These are phyloP conservation scores for Leucoraja erinaceus DNA, from an alignment of 2,113 vertebrate genomes.

Conservation along the genomic window DNA sequence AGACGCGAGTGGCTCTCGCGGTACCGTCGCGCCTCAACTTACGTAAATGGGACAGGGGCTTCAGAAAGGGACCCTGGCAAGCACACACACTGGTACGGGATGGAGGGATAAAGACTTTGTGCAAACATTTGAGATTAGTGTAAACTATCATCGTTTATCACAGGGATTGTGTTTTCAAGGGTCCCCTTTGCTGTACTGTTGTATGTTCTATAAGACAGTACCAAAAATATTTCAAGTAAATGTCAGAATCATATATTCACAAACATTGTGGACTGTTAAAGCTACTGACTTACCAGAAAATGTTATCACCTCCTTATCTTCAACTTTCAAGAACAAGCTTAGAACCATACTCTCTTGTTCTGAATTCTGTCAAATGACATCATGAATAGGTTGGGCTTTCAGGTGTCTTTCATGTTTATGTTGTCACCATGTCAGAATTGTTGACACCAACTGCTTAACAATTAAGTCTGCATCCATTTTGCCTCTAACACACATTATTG, in stretches of 20 bases:
- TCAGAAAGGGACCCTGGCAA: no score
- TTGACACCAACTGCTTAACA: background rate
- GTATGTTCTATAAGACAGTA: no score
- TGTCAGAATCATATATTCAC: background rate
- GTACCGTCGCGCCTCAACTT: no score
- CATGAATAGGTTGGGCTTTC: conserved; percentile 7
- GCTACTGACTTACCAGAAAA: background rate
- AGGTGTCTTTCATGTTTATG: conserved; percentile 12
- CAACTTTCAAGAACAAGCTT: background rate
- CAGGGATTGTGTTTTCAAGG: no score
- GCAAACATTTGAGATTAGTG: no score
- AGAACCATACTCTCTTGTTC: background rate
- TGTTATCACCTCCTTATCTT: background rate
- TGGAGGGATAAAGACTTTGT: no score
- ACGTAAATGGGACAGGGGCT: no score
- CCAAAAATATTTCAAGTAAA: background rate
- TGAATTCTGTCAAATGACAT: background rate
- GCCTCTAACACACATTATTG: background rate
- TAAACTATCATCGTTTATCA: no score
- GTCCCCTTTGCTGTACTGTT: no score
- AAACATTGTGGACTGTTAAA: background rate
- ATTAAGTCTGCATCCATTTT: background rate
- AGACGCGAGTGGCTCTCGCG: no score
- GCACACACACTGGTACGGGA: no score
- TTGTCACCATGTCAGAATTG: background rate